Evolutionary conservation across 2,888 invertebrate genomes (phyloP), one percentile per base, ranked within the genome.

Genomic region (Euplexia lucipara): DNA sequence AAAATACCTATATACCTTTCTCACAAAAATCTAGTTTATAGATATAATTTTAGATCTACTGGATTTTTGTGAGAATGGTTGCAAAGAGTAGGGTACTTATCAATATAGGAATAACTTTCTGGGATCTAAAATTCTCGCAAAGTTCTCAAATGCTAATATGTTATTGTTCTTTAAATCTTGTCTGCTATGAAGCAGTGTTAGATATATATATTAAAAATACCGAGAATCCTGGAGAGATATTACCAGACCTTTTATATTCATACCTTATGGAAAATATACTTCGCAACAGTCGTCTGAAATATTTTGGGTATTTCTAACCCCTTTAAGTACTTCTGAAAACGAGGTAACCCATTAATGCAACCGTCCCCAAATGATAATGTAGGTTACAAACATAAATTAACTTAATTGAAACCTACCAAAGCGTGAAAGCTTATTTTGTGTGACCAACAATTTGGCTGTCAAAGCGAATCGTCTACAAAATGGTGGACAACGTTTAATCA

Each of bases 381-480:
- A 47, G 60, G 71, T 70, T 52, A 70, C 42, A 70, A 76, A 61
- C 30, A 61, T 62, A 70, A 76, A 62, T 56, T 63, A 53, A 54
- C 30, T 45, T 59, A 58, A 78, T 72, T 72, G 65, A 72, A 78
- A 78, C 44, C 42, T 41, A 45, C 78, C 45, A 35, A 52, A 30
- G 41, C 56, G 42, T 52, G 51, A 48, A 58, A 42, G 57, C 68
- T 74, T 74, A 54, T 66, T 67, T 67, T 59, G 62, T 61, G 58
- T 61, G 54, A 52, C 42, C 60, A 73, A 64, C 58, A 70, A 69
- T 60, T 64, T 64, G 44, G 35, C 67, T 67, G 66, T 62, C 71
- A 71, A 76, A 82, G 64, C 57, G 63, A 69, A 59, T 71, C 75
- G 57, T 70, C 67, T 78, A 75, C 69, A 79, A 75, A 81, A 83